Evolutionary conservation across 30 jellyfish, hydroid and myxozoan genomes (phyloP).

Genomic region (Clytia hemisphaerica): DNA sequence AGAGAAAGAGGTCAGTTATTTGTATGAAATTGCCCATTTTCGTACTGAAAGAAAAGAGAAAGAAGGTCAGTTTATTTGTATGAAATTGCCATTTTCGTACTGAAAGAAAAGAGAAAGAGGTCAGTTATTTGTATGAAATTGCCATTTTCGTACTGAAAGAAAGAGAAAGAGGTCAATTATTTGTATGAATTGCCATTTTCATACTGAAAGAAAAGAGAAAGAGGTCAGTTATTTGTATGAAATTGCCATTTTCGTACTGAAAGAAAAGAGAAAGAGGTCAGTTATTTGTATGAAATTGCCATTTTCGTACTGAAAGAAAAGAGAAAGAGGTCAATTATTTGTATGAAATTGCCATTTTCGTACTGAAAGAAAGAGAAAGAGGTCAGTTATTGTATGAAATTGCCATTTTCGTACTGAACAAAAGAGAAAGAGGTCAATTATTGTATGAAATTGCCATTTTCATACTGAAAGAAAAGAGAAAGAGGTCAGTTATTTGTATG

Average conservation of each 20-base stretch:
- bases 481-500: constrained; percentile 63
- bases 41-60: too few species aligned
- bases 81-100: constrained; percentile 44
- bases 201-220: constrained; percentile 33
- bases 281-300: constrained; percentile 66
- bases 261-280: constrained; percentile 47
- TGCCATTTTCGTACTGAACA: constrained; percentile 31
- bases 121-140: constrained; percentile 56
- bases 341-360: constrained; percentile 44
- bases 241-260: constrained; percentile 35
- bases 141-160: constrained; percentile 28
- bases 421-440: too few species aligned
- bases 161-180: too few species aligned
- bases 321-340: constrained; percentile 69
- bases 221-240: constrained; percentile 57
- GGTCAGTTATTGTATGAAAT: too few species aligned
- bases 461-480: constrained; percentile 29
- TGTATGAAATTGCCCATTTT: too few species aligned
- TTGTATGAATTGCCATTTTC: constrained; percentile 50
- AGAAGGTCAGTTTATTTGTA: constrained; percentile 63
- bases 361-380: neutral
- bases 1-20: neutral
- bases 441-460: constrained; percentile 46
- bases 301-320: constrained; percentile 7
- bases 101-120: constrained; percentile 40